Conservation (phyloP, 23 tunicate genomes). For the Botrylloides violaceus region DNA sequence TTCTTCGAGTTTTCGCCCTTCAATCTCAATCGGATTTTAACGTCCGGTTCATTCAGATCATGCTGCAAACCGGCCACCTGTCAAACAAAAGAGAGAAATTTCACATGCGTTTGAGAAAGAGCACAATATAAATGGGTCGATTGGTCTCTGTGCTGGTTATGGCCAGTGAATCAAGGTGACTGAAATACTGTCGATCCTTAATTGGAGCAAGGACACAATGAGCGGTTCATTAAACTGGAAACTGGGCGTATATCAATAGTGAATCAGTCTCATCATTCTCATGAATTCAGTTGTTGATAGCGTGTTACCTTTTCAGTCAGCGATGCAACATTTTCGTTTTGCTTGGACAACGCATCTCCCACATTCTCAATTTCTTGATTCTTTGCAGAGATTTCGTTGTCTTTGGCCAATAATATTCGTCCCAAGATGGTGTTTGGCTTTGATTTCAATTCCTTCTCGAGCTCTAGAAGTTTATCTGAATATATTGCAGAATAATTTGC, state of each 20-base stretch:
- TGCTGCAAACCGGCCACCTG: slow-evolving; percentile 37
- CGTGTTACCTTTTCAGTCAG: slow-evolving; percentile 39
- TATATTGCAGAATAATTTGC: too few relatives aligned
- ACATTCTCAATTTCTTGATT: slow-evolving; percentile 15
- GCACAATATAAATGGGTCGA: too few relatives aligned
- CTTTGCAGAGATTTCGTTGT: slow-evolving; percentile 21
- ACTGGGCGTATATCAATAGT: too few relatives aligned
- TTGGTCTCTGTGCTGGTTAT: too few relatives aligned
- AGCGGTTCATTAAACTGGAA: too few relatives aligned
- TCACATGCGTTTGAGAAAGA: too few relatives aligned
- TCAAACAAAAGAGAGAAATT: too few relatives aligned
- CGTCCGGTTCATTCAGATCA: slow-evolving; percentile 32
- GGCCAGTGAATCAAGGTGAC: too few relatives aligned
- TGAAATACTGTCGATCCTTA: too few relatives aligned
- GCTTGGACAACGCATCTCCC: slow-evolving; percentile 22
- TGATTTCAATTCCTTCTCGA: slow-evolving; percentile 52
- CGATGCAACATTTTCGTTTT: slow-evolving; percentile 15
- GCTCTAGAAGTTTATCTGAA: slow-evolving; percentile 51
- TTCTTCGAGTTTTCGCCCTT: slow-evolving; percentile 9
- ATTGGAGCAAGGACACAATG: too few relatives aligned
- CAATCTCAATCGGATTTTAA: slow-evolving; percentile 19
- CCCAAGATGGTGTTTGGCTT: slow-evolving; percentile 32
- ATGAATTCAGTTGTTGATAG: too few relatives aligned
- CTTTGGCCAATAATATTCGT: slow-evolving; percentile 30
- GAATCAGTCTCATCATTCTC: too few relatives aligned